Evolutionary conservation across 1,140 invertebrate species (phyloP), one percentile per base, ranked within the genome.

Genomic region (Arctopsyche grandis): DNA sequence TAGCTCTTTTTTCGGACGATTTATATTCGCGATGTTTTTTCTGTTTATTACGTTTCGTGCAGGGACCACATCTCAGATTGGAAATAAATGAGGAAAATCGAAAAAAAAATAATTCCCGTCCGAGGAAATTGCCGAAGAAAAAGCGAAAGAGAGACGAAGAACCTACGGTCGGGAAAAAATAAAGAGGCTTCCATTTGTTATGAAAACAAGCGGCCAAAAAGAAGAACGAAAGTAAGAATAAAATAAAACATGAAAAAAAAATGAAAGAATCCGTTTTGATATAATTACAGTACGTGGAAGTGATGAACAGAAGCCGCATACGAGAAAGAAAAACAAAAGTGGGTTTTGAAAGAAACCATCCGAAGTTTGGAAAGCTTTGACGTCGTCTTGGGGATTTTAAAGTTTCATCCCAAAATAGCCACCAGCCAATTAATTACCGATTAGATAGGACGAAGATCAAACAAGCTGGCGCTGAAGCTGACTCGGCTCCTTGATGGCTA

Each of bases 121-220:
- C 52, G 44, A 29, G 46, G 46, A 58, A 10, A 21, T 16, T 9
- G 73, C 48, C 52, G 44, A 29, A 73, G 46, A 58, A 10, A 21
- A 44, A 19, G 73, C 19, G 14, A 60, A 58, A 21, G 44, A 60
- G 22, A 60, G 24, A 69, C 1, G 29, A 38, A 38, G 1, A 38
- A 38, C 29, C 29, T 1, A 38, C 29, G 29, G 46, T 10, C 44
- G 22, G 19, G 52, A 44, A 60, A 75, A 75, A 75, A 75, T 75
- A 75, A 75, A 75, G 73, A 75, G 52, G 29, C 73, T 75, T 75
- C 73, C 73, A 75, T 75, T 75, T 75, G 73, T 75, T 75, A 75
- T 75, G 73, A 75, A 75, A 75, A 58, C 73, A 75, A 75, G 73
- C 73, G 52, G 73, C 19, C 73, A 48, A 75, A 75, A 75, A 75